Base-by-base conservation (phyloP, 2,888 invertebrate genomes). In the Melikaiella ostensackeni region DNA sequence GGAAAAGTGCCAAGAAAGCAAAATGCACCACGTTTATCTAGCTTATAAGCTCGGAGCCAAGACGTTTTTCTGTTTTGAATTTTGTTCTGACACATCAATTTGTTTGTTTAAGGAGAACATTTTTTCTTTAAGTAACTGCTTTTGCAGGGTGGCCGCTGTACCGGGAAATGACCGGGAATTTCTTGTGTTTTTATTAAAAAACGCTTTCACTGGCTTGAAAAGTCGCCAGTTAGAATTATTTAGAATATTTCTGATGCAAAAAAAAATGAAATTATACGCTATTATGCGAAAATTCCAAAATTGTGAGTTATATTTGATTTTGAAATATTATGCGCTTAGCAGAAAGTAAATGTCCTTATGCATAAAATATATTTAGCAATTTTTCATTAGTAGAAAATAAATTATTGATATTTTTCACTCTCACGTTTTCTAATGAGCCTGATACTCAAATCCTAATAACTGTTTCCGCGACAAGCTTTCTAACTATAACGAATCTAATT, bases 1-100 rank as follows among this genome's bases (percentile, higher is more conserved):
- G 66, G 66, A 66, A 66, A 66, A 66, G 46, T 66, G 66, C 66
- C 66, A 66, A 66, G 66, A 66, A 66, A 66, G 46, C 66, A 66
- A 66, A 66, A 66, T 66, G 27, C n/a, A 66, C 66, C 27, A 27
- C 66, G 66, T 46, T 66, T 27, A 66, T 66, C 66, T 66, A 66
- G 46, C 46, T 66, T 66, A 66, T 66, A 66, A 66, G 42, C 66
- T 66, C 66, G 30, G 8, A 46, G 66, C 7, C 27, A 55, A 21
- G 7, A 27, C 27, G 46, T 46, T 66, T 66, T 42, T 66, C 42
- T 66, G 27, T 46, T 46, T 42, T 66, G 46, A 46, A 46, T 46
- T 24, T n/a, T 27, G 42, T 66, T 66, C 46, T 66, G 66, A 46
- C 66, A 66, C 66, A 66, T 46, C 66, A 66, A 66, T 66, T 66